A percentile compares a stretch with the other conserved stretches of the same genome.
These are phyloP conservation scores for Meriones unguiculatus DNA, from an alignment of 2,113 vertebrate species.

Conservation along the genomic window DNA sequence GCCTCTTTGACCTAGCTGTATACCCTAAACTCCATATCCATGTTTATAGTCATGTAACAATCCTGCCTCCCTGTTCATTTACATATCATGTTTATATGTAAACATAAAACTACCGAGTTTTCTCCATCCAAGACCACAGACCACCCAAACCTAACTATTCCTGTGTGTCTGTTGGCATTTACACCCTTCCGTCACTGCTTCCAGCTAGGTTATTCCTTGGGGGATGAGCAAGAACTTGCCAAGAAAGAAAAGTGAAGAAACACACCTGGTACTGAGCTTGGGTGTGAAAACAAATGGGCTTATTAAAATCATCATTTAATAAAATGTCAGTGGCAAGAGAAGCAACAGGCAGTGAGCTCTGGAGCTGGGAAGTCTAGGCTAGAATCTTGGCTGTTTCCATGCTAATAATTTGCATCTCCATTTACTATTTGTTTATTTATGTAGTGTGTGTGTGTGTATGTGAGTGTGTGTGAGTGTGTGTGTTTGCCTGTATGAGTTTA, in stretches of 20 bases:
- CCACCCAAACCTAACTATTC: not conserved
- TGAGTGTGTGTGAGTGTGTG: not conserved
- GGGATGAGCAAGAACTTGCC: not conserved
- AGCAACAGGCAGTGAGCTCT: not conserved
- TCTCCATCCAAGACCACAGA: not conserved
- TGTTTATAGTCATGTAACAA: not conserved
- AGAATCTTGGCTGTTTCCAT: not conserved
- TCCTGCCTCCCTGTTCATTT: not conserved
- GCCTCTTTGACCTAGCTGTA: no score
- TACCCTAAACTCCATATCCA: no score
- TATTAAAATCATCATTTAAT: not conserved
- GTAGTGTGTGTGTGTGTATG: not conserved
- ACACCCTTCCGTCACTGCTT: no score
- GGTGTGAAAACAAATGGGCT: not conserved
- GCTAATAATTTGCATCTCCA: not conserved
- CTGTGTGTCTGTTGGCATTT: not conserved
- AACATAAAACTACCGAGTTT: not conserved
- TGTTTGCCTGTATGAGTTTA: not conserved
- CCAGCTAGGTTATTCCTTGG: not conserved
- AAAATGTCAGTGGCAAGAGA: not conserved
- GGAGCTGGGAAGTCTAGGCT: not conserved
- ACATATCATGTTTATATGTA: no score
- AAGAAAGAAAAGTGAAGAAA: not conserved
- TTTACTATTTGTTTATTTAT: not conserved
- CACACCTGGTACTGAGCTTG: not conserved